Percentiles rank a stretch among this genome's conserved stretches.
phyloP scores from a whole-genome alignment of 2,888 invertebrate species.

The Pasiphila rectangulata region DNA sequence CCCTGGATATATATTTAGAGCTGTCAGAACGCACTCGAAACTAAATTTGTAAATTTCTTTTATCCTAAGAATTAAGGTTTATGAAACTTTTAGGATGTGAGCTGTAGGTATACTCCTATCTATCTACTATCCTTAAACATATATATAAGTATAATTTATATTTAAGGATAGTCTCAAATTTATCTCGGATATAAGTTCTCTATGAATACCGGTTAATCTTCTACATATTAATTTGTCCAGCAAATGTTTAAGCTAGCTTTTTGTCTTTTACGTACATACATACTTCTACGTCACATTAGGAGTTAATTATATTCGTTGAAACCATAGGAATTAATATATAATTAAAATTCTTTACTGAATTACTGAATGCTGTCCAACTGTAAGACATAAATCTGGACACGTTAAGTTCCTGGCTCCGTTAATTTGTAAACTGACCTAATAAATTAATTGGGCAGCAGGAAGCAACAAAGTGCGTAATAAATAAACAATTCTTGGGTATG shows the following conservation, averaged over 20 bases:
- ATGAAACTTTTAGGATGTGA: conserved; percentile 7
- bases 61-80: conserved; percentile 6
- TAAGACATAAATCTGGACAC: conserved; percentile 50
- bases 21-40: conserved; percentile 56
- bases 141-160: too few relatives aligned
- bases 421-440: conserved; percentile 68
- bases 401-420: conserved; percentile 64
- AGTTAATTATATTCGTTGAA: too few relatives aligned
- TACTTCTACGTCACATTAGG: not conserved
- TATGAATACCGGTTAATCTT: too few relatives aligned
- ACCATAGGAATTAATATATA: conserved; percentile 1
- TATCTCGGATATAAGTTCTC: too few relatives aligned
- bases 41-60: too few relatives aligned
- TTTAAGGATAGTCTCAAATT: too few relatives aligned
- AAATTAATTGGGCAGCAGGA: conserved; percentile 71
- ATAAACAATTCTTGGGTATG: conserved; percentile 59
- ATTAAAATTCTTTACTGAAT: conserved; percentile 12
- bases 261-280: too few relatives aligned
- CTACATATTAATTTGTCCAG: too few relatives aligned
- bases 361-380: conserved; percentile 30
- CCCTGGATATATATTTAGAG: conserved; percentile 62
- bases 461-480: conserved; percentile 71
- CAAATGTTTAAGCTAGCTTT: too few relatives aligned
- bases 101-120: too few relatives aligned
- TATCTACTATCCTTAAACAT: too few relatives aligned